Conservation (phyloP, 2,113 vertebrate species). For the Protobothrops mucrosquamatus region DNA sequence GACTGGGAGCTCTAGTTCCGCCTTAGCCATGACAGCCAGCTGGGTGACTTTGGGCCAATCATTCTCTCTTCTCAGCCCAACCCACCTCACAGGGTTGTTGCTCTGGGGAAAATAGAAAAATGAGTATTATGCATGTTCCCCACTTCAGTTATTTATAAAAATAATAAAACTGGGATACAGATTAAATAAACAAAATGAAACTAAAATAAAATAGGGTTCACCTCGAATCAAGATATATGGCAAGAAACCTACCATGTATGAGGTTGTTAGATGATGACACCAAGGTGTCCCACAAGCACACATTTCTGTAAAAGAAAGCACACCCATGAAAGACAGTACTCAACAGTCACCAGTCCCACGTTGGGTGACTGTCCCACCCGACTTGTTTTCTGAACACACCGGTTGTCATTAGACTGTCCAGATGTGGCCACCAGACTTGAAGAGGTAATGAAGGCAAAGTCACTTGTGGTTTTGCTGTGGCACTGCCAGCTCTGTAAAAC, state of each 20-base stretch:
- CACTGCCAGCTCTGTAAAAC: conserved; percentile 91
- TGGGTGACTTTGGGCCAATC: background rate
- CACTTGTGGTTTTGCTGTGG: conserved; percentile 91
- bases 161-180: background rate
- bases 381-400: conserved; percentile 68
- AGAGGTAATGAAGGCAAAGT: conserved; percentile 96
- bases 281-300: conserved; percentile 91
- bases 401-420: conserved; percentile 93
- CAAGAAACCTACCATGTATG: conserved; percentile 79
- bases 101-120: background rate
- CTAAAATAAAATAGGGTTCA: background rate
- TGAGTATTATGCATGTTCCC: background rate
- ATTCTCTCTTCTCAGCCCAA: background rate
- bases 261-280: conserved; percentile 85
- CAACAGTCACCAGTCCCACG: background rate
- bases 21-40: too few species aligned
- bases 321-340: background rate
- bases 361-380: background rate
- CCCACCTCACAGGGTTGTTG: background rate
- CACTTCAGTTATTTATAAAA: background rate
- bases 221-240: background rate
- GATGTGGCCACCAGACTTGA: conserved; percentile 96
- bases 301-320: conserved; percentile 74
- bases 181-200: background rate
- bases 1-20: too few species aligned